Evolutionary conservation across 2,888 invertebrate genomes (phyloP), one percentile per base, ranked within the genome.

Genomic region (Coleophora deauratella): DNA sequence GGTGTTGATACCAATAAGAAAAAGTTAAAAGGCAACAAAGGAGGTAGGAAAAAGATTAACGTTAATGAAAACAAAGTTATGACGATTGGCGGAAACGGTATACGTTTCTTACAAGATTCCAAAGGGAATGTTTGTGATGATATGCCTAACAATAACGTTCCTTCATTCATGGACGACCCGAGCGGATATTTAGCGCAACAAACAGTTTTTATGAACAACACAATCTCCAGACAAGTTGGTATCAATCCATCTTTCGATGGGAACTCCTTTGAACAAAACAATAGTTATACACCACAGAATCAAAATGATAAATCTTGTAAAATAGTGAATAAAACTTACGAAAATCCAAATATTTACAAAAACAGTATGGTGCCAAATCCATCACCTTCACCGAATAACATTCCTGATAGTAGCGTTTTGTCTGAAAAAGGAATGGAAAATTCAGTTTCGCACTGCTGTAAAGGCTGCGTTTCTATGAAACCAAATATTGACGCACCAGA

Each of bases 111-210:
- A 9, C 72, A 76, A 43, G 81, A 84, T 37, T 38, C 60, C 9
- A 85, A 87, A 69, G 66, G 59, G 39, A 81, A 84, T 55, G 69
- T 75, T 7, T 78, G 80, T 47, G 86, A 86, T 46, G 74, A 87
- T 45, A 63, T 73, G 43, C 71, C 86, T 27, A 73, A 69, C 52
- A 89, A 88, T 49, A 88, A 87, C 47, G 78, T 90, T 49, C 94
- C 94, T 1, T 95, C 95, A 28, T 96, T 96, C 66, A 91, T 96
- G 87, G 96, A 97, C 53, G 96, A 97, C 73, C 96, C 96, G 0
- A 93, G 92, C 59, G 96, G 95, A 2, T 97, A 95, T 75, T 81
- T 97, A 53, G 95, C 95, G 4, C 96, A 96, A 58, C 96, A 97
- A 72, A 96, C 96, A 0, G 94, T 93, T 27, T 73, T 96, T 51